Base-by-base conservation (phyloP, 2,888 invertebrate species). In the Argyresthia albistria region DNA sequence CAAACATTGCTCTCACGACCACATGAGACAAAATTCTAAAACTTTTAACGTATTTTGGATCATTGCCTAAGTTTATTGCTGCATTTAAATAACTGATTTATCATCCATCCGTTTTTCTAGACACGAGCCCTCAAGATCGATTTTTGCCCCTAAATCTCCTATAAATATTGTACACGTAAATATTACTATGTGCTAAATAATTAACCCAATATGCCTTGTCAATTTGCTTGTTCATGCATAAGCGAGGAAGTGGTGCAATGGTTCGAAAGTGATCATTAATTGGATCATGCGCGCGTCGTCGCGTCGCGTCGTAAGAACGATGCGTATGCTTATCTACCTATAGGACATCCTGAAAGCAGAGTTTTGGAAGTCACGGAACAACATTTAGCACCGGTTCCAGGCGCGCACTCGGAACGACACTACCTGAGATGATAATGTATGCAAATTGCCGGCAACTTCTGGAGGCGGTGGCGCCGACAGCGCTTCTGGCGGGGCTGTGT, bases 371-470 rank as follows among this genome's bases (percentile, higher is more conserved):
- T 54, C 50, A 46, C 35, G 39, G 52, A 51, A 54, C 54, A 54
- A 52, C 54, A 52, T 54, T 52, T 54, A 49, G 46, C 52, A 47
- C 49, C 49, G 49, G 39, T 15, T 39, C 39, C 49, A 37, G 39
- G 11, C 39, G 48, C 46, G 46, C 48, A 14, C 39, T 43, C 50
- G 43, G 39, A n/a, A 51, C 52, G 54, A 60, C 58, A 65, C 67
- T 81, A 83, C 82, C 84, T 87, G 84, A 76, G 76, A 84, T 83
- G 81, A 81, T 88, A 84, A 88, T 86, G 74, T 81, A 88, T 87
- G 86, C 77, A 87, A 88, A 88, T 88, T 80, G 76, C 66, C 65
- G 65, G 62, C 69, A 83, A 86, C 75, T 83, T 74, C 35, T n/a
- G 66, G 65, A 59, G 62, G 71, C 68, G 71, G 60, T 71, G 67